Evolutionary conservation across 2,888 invertebrate species (phyloP), one percentile per base, ranked within the genome.

Genomic region (Himalopsyche japonica): DNA sequence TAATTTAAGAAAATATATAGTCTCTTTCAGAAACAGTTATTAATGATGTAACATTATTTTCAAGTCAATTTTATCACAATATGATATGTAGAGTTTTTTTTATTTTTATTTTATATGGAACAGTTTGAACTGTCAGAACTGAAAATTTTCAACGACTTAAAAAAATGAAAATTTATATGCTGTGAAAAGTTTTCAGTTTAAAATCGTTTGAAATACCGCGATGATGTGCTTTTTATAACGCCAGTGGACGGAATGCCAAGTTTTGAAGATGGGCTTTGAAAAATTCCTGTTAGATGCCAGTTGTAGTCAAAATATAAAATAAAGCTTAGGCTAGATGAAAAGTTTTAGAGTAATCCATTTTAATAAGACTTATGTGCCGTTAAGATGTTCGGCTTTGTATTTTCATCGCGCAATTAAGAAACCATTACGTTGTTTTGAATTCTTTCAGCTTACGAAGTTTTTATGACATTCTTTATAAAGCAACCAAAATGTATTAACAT

Each of bases 291-390:
- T 30, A 79, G 79, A 47, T 79, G 79, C 79, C 79, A 43, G 27
- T 30, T 57, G 47, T 30, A 80, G 80, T 64, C 27, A 57, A 80
- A 80, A 49, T 80, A 64, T 49, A 1, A 80, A 80, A 57, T 80
- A 34, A 80, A 30, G 80, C 37, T 20, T 64, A 30, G 49, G 47
- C 49, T 7, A 48, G 32, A 80, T 30, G 32, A 30, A 79, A 79
- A 48, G 24, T 77, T 70, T 30, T 70, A 70, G 70, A 70, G 70
- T 70, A 24, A 70, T 70, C 70, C 70, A 70, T 70, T 70, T 70
- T 70, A 30, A 70, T 70, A 70, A 70, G 30, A 70, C 70, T 70
- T 70, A 70, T 70, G 70, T 30, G 70, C 70, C 70, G 70, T 70
- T 70, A 70, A 70, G 64, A 70, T 12, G 15, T 70, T 70, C 30